phyloP scores from a whole-genome alignment of 2,113 vertebrate genomes.

The Mesembrinibis cayennensis region DNA sequence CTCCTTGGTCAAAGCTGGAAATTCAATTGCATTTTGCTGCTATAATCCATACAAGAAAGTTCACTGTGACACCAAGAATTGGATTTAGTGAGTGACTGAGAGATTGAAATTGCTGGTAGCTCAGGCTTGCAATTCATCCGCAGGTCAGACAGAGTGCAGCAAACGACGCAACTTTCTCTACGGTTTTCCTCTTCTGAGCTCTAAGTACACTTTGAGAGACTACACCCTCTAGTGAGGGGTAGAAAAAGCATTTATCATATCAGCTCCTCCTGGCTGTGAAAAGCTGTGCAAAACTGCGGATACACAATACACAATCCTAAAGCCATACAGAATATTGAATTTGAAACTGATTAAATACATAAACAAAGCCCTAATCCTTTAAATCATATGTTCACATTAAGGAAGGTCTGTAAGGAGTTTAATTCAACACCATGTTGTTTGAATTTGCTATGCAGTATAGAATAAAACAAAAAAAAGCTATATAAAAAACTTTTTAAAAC shows the following conservation, averaged over 20 bases:
- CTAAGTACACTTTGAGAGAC: not conserved
- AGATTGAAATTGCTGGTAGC: not conserved
- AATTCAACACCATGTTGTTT: not conserved
- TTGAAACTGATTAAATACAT: not conserved
- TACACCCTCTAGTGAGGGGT: not conserved
- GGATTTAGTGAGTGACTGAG: not conserved
- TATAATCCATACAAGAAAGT: constrained; percentile 28
- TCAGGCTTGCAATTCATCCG: constrained; percentile 20
- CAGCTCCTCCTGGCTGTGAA: not conserved
- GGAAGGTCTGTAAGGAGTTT: not conserved
- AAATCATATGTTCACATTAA: not conserved
- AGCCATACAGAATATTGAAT: not conserved
- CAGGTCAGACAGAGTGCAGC: constrained; percentile 22
- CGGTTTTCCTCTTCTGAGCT: not conserved
- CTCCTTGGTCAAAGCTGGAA: not conserved
- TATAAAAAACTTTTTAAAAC: not conserved
- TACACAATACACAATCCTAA: not conserved
- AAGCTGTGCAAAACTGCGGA: not conserved
- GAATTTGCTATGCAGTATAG: not conserved
- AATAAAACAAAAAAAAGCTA: not conserved
- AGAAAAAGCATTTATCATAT: not conserved
- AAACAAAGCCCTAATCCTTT: not conserved
- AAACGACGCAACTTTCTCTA: not conserved
- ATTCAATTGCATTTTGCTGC: not conserved
- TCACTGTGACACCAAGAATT: constrained; percentile 1